Evolutionary conservation across 2,888 invertebrate genomes (phyloP).

Genomic region (Andrena flavipes): DNA sequence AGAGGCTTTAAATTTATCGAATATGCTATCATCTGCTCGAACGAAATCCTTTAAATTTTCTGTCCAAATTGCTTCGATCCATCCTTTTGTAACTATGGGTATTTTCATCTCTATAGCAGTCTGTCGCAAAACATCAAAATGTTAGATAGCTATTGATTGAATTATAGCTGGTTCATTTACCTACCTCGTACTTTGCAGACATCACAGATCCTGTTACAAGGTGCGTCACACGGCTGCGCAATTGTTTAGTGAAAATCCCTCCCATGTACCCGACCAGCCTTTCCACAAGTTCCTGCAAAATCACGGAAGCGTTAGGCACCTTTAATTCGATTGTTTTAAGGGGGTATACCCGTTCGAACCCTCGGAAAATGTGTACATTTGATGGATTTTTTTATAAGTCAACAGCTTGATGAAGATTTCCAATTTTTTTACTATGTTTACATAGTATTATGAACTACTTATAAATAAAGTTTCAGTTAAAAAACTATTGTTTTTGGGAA

Average conservation of each 20-base stretch:
- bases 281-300: slow-evolving; percentile 86
- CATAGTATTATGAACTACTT: too few species aligned
- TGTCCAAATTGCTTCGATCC: slow-evolving; percentile 94
- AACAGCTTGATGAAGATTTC: too few species aligned
- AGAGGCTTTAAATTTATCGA: slow-evolving; percentile 88
- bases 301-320: slow-evolving; percentile 9
- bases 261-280: slow-evolving; percentile 91
- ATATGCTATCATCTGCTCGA: slow-evolving; percentile 88
- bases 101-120: slow-evolving; percentile 88
- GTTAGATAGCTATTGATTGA: neutral
- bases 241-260: slow-evolving; percentile 88
- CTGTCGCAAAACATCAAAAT: slow-evolving; percentile 82
- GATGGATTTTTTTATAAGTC: too few species aligned
- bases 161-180: neutral
- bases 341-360: too few species aligned
- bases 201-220: slow-evolving; percentile 91
- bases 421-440: too few species aligned
- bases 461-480: too few species aligned
- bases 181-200: slow-evolving; percentile 91
- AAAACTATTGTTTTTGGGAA: too few species aligned
- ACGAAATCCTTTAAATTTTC: slow-evolving; percentile 88
- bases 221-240: slow-evolving; percentile 91
- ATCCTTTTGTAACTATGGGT: slow-evolving; percentile 91
- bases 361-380: too few species aligned
- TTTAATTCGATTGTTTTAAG: neutral